These are phyloP conservation scores for Dicaeum eximium DNA, from an alignment of 2,113 vertebrate genomes.

Conservation along the genomic window DNA sequence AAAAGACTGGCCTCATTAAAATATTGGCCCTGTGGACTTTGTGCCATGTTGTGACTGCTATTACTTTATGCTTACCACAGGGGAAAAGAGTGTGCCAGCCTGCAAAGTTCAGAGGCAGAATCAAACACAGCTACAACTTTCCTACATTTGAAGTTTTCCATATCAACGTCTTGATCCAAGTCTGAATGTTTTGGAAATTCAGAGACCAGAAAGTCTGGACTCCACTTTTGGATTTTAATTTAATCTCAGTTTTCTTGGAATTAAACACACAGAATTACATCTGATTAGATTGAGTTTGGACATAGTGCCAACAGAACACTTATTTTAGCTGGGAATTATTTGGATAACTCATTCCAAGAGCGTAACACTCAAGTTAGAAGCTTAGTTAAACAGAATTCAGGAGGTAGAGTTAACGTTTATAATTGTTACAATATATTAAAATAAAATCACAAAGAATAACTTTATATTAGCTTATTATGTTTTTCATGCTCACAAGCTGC, in stretches of 20 bases:
- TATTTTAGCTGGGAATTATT: background rate
- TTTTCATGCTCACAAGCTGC: background rate
- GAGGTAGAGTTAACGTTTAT: background rate
- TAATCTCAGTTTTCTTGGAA: background rate
- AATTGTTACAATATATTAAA: background rate
- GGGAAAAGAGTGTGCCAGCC: background rate
- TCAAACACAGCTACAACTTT: background rate
- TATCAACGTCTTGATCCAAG: background rate
- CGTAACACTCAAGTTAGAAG: background rate
- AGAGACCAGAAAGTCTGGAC: background rate
- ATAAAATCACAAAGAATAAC: background rate
- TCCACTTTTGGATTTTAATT: background rate
- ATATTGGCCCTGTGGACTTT: background rate
- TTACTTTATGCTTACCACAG: background rate
- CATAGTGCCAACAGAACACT: background rate
- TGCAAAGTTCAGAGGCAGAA: background rate
- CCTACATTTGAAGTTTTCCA: background rate
- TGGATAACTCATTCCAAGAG: background rate
- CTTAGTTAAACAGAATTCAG: background rate
- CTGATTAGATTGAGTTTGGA: background rate
- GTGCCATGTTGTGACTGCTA: background rate
- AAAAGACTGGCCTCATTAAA: constrained; percentile 7
- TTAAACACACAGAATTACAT: background rate
- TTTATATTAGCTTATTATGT: background rate
- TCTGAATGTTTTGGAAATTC: background rate